Evolutionary conservation across 2,888 invertebrate species (phyloP).

Genomic region (Spodoptera littoralis): DNA sequence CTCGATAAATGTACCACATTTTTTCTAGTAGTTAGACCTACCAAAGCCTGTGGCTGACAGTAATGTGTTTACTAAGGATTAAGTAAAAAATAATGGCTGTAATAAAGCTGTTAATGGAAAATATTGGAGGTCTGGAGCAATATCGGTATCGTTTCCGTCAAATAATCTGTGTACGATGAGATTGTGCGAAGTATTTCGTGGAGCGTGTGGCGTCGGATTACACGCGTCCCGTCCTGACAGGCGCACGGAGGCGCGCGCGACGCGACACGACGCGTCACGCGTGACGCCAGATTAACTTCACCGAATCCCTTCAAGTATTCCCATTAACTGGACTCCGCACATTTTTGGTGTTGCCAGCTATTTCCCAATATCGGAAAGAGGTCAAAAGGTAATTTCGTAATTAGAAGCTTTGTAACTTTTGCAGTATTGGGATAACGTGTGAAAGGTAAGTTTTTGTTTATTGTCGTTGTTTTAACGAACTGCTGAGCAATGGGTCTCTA

Average conservation of each 20-base stretch:
- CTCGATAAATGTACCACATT: too few relatives aligned
- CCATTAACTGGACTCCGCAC: constrained; percentile 37
- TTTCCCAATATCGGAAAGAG: constrained; percentile 25
- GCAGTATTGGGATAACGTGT: too few relatives aligned
- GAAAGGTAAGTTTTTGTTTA: too few relatives aligned
- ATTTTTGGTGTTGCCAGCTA: constrained; percentile 19
- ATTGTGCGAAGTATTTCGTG: constrained; percentile 40
- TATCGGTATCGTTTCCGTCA: constrained; percentile 14
- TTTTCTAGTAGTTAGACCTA: too few relatives aligned
- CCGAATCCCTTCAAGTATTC: constrained; percentile 46
- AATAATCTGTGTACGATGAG: constrained; percentile 32
- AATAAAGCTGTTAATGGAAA: background rate
- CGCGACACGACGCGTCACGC: constrained; percentile 15
- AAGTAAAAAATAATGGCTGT: background rate
- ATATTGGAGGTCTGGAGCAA: too few relatives aligned
- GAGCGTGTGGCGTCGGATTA: constrained; percentile 41
- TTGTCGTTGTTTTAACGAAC: too few relatives aligned
- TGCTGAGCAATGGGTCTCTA: too few relatives aligned
- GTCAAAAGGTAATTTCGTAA: background rate
- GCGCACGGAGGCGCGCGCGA: constrained; percentile 17
- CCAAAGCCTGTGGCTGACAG: too few relatives aligned
- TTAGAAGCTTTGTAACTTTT: too few relatives aligned
- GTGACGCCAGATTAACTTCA: constrained; percentile 43
- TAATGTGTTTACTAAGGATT: too few relatives aligned
- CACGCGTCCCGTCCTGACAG: constrained; percentile 32